phyloP scores from a whole-genome alignment of 2,113 vertebrate species.

The Megaceryle maxima region DNA sequence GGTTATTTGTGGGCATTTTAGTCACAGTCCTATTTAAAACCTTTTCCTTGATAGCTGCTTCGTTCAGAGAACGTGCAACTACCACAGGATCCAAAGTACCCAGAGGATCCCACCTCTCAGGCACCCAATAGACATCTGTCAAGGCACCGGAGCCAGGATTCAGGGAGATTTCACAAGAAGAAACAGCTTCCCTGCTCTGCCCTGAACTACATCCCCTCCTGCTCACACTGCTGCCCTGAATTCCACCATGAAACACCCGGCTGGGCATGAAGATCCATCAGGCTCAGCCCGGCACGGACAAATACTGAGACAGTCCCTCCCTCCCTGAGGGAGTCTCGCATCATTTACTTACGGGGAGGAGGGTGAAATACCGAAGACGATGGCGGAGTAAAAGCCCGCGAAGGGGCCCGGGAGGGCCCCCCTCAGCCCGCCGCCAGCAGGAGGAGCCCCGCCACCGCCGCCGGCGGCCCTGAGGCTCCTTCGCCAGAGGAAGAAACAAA shows the following conservation, averaged over 20 bases:
- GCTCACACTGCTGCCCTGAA: background rate
- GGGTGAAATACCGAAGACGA: background rate
- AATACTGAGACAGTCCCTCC: too few species aligned
- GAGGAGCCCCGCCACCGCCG: background rate
- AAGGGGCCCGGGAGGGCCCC: background rate
- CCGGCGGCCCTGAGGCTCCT: background rate
- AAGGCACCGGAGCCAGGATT: background rate
- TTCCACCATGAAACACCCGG: background rate
- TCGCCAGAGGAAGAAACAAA: fast-evolving
- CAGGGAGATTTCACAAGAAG: background rate
- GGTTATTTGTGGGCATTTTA: background rate
- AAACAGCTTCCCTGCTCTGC: background rate
- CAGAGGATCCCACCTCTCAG: background rate
- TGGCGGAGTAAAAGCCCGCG: background rate
- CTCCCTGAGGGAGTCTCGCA: too few species aligned
- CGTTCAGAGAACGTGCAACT: fast-evolving
- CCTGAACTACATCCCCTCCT: background rate
- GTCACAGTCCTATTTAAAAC: fast-evolving
- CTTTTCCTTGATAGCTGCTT: fast-evolving
- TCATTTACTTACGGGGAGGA: too few species aligned
- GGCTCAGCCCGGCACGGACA: too few species aligned
- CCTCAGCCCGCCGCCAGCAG: background rate
- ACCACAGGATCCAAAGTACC: fast-evolving
- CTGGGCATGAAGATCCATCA: too few species aligned
- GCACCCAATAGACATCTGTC: background rate